Base-by-base conservation (phyloP, 2,888 invertebrate species). In the Nomada ferruginata region DNA sequence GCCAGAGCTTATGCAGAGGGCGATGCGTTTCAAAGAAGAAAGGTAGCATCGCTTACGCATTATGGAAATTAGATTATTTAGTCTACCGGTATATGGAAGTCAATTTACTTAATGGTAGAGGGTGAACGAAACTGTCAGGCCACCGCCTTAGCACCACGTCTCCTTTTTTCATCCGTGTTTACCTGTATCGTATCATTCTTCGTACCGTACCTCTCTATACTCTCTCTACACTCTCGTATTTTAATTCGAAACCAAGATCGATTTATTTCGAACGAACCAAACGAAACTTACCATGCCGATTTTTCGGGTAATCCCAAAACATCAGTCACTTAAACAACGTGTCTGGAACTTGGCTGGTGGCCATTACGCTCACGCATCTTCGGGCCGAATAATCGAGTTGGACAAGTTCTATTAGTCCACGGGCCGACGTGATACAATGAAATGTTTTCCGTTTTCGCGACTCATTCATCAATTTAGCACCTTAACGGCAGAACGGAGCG, bases 361-460 rank as follows among this genome's bases (percentile, higher is more conserved):
- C 79, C 91, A 90, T 90, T 89, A 90, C 90, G 86, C 89, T 85
- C 82, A 76, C 85, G 89, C 82, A 85, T 88, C 81, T 85, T 86
- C 83, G 69, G 83, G 78, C 79, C 87, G 89, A 89, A 91, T 92
- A 91, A 92, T 91, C 89, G 90, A 93, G 90, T 93, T 92, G 89
- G 92, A 92, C 93, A 93, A 93, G 93, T 93, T 93, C 89, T 92
- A 93, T 93, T 91, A 92, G 91, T 87, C 89, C 79, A 79, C 47
- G 57, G 82, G 80, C 74, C 80, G 79, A 61, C 87, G 79, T 79
- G 83, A 87, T 88, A 79, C 88, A 85, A 87, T 87, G 84, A 84
- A 89, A 91, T 87, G 89, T 89, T 87, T 87, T 83, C 85, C 88
- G 85, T 89, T 90, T 89, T 87, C 85, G 84, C 87, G 87, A 90